Evolutionary conservation across 53 echinoderm and acorn worm species (phyloP), one percentile per base, ranked within the genome.

Genomic region (Arbacia lixula): DNA sequence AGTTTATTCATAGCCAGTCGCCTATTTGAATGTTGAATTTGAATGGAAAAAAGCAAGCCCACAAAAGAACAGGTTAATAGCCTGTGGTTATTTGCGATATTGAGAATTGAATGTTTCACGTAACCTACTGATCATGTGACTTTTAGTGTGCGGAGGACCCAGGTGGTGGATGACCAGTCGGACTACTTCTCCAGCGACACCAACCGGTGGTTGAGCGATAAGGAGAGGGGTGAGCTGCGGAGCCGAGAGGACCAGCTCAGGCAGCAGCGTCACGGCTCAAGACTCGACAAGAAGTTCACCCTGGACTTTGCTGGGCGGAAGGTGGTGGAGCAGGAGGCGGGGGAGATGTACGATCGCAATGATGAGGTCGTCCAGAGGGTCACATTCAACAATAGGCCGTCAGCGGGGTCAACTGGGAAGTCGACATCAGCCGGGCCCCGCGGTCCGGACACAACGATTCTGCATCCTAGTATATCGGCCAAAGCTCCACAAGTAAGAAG

Each of bases 141-240:
- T 43, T 71, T 1, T 54, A 95, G 95, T 63, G 88, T 87, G 40
- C 66, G 88, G 29, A 87, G 92, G 41, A 95, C 95, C 17, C 87
- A 92, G 51, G 95, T 99, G 34, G 88, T 92, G 34, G 99, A 99
- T 29, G 99, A 99, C 69, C 92, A 99, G 33, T 99, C 99, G 0
- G 99, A 99, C 56, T 99, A 99, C 60, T 99, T 95, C 89, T 84
- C 99, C 32, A 95, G 92, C 10, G 94, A 99, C 76, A 86, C 98
- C 32, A 99, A 95, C 84, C 88, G 85, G 22, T 99, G 99, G 99
- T 83, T 99, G 34, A 90, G 68, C n/a, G 75, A 78, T 30, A 88
- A 86, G 10, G 99, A 99, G 37, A 58, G 87, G 27, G 65, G 78
- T 8, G 76, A 84, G 20, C 85, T 99, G 21, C 85, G 81, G 36